Evolutionary conservation across 2,797 vertebrate genomes (phyloP).

Genomic region (Tamandua tetradactyla): DNA sequence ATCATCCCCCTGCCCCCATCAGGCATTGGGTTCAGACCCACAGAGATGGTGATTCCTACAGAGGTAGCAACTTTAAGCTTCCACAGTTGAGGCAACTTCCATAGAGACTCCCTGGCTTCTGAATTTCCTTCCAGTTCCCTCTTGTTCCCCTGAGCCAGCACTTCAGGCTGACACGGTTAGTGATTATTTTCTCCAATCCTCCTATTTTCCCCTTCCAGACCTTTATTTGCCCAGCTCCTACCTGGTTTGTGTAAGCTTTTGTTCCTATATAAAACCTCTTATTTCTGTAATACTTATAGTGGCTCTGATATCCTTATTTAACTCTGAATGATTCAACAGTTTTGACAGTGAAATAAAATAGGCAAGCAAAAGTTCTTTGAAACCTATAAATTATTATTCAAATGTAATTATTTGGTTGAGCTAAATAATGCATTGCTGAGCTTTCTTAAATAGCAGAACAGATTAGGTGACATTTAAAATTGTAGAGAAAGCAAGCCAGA

Average conservation of each 20-base stretch:
- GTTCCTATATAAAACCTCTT: neutral
- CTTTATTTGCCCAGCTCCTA: neutral
- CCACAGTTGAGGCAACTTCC: neutral
- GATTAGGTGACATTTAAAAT: conserved; percentile 45
- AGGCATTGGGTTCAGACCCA: neutral
- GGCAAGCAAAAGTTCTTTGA: conserved; percentile 44
- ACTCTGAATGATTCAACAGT: conserved; percentile 36
- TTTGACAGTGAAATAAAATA: conserved; percentile 59
- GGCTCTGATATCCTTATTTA: conserved; percentile 23
- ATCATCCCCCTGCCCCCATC: no score
- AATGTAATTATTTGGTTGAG: conserved; percentile 54
- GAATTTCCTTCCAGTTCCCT: neutral
- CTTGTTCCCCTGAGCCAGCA: neutral
- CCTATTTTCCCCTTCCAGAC: neutral
- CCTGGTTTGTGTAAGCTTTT: neutral
- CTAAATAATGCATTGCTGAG: neutral
- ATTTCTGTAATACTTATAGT: conserved; percentile 1
- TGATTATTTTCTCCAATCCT: neutral
- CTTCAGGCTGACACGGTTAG: neutral
- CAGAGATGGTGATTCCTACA: neutral
- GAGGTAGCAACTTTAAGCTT: neutral
- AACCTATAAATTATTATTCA: conserved; percentile 21
- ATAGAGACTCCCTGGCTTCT: neutral
- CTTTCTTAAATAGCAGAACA: neutral
- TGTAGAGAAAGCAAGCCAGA: neutral